These are phyloP conservation scores for Trilocha varians DNA, from an alignment of 2,888 invertebrate species.

Conservation along the genomic window DNA sequence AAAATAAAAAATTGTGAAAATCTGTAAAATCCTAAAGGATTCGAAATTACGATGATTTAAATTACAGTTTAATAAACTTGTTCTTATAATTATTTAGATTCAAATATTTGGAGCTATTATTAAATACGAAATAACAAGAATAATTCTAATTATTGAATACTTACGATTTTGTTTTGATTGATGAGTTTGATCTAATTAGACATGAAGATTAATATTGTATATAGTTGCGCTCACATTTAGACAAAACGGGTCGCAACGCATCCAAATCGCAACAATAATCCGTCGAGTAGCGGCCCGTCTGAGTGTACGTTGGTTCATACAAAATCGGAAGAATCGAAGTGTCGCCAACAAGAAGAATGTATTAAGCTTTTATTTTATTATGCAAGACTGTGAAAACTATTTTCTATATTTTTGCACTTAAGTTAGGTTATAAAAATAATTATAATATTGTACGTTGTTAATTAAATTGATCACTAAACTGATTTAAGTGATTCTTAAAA, in stretches of 20 bases:
- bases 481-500: conserved; percentile 19
- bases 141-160: too few species aligned
- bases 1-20: too few species aligned
- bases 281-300: too few species aligned
- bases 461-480: conserved; percentile 17
- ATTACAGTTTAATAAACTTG: too few species aligned
- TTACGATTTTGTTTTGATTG: too few species aligned
- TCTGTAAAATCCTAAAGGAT: too few species aligned
- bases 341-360: conserved; percentile 1
- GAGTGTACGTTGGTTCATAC: too few species aligned
- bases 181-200: neutral
- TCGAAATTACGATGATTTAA: too few species aligned
- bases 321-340: neutral
- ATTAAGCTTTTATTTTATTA: conserved; percentile 32
- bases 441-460: conserved; percentile 19
- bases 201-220: neutral
- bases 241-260: neutral
- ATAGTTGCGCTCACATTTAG: neutral
- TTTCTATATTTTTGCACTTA: conserved; percentile 28
- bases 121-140: too few species aligned
- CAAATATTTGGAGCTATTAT: too few species aligned
- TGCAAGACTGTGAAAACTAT: conserved; percentile 45
- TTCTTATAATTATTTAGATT: too few species aligned
- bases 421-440: too few species aligned
- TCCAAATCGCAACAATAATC: neutral